Conservation (phyloP, 2,797 vertebrate species). For the Danio aesculapii region DNA sequence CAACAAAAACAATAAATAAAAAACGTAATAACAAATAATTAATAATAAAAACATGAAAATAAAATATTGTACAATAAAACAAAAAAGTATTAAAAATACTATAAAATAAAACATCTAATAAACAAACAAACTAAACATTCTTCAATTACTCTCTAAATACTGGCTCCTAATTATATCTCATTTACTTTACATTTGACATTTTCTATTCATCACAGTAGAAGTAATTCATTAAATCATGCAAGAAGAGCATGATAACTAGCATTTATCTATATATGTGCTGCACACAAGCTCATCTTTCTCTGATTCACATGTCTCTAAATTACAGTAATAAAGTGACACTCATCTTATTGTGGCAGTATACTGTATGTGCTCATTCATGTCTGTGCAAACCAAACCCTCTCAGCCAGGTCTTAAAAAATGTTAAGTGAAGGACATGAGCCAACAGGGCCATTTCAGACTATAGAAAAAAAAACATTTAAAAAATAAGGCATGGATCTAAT, state of each 20-base stretch:
- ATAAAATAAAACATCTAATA: background rate
- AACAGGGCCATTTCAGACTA: background rate
- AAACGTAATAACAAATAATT: too few species aligned
- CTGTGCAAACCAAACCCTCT: background rate
- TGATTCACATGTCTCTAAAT: background rate
- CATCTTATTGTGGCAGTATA: background rate
- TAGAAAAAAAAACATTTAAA: too few species aligned
- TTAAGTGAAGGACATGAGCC: slow-evolving; percentile 20
- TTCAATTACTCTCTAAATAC: background rate
- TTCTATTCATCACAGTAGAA: background rate
- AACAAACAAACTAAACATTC: background rate
- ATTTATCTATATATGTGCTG: background rate
- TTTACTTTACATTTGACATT: background rate
- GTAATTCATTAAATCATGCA: background rate
- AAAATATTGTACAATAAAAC: background rate
- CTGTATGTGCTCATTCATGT: slow-evolving; percentile 10
- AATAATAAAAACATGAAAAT: too few species aligned
- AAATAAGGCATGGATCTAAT: background rate
- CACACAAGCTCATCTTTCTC: background rate
- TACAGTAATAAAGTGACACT: background rate
- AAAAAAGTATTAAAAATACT: background rate
- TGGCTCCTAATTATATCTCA: background rate
- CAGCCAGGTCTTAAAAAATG: background rate
- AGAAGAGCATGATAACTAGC: background rate
- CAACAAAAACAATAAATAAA: too few species aligned